These are phyloP conservation scores for Calonectris borealis DNA, from an alignment of 2,113 vertebrate genomes.

Conservation along the genomic window DNA sequence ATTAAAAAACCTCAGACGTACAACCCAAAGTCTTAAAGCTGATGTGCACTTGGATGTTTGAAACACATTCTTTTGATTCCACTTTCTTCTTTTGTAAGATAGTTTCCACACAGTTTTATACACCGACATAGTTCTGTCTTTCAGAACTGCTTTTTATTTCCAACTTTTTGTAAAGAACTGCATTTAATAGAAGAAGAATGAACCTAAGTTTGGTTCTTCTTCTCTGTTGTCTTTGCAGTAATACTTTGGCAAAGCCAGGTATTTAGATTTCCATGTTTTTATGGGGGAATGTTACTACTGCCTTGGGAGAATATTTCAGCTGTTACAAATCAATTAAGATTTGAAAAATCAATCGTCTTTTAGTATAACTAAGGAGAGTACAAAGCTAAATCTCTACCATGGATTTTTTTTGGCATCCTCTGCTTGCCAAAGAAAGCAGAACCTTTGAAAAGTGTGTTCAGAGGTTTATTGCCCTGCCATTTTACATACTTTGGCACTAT, in stretches of 20 bases:
- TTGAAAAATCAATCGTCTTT: not conserved
- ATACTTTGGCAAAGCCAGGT: not conserved
- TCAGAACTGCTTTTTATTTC: constrained; percentile 1
- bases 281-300: not conserved
- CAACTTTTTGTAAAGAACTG: not conserved
- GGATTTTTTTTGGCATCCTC: not conserved
- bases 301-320: not conserved
- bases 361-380: not conserved
- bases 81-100: constrained; percentile 4
- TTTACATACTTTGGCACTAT: not conserved
- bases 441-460: not conserved
- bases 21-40: not conserved
- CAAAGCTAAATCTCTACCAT: not conserved
- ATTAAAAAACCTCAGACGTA: not conserved
- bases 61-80: not conserved
- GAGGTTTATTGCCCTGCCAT: not conserved
- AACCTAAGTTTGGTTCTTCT: not conserved
- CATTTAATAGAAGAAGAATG: not conserved
- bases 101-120: constrained; percentile 14
- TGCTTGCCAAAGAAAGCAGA: not conserved
- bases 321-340: not conserved
- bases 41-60: not conserved
- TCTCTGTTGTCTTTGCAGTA: constrained; percentile 4
- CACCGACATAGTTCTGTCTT: not conserved
- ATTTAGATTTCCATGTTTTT: constrained; percentile 21